These are phyloP conservation scores for Zelleria hepariella DNA, from an alignment of 2,888 invertebrate genomes.

Conservation along the genomic window DNA sequence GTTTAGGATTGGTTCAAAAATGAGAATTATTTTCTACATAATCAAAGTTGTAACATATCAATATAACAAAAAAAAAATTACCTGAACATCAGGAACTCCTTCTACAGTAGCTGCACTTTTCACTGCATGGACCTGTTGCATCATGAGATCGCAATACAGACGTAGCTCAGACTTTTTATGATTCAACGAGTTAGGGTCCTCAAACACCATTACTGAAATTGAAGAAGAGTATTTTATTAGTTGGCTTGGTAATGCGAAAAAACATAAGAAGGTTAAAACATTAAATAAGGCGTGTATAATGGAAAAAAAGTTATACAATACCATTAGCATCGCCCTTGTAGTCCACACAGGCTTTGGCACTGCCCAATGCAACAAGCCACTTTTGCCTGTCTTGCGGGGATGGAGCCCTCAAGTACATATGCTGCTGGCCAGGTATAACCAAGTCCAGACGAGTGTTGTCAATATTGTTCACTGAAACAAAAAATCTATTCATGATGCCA, in stretches of 20 bases:
- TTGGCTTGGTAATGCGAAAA: too few relatives aligned
- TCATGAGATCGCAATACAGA: slow-evolving; percentile 84
- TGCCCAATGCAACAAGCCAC: slow-evolving; percentile 86
- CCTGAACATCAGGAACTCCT: slow-evolving; percentile 73
- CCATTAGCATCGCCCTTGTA: slow-evolving; percentile 32
- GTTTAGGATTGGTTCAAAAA: too few relatives aligned
- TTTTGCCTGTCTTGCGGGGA: slow-evolving; percentile 84
- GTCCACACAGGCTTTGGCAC: slow-evolving; percentile 81
- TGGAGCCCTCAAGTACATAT: slow-evolving; percentile 83
- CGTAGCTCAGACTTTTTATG: slow-evolving; percentile 83
- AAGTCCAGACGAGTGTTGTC: slow-evolving; percentile 82
- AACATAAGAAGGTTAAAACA: too few relatives aligned
- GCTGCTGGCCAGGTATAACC: slow-evolving; percentile 86
- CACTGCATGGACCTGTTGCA: slow-evolving; percentile 86
- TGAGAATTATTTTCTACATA: too few relatives aligned
- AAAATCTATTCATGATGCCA: not conserved
- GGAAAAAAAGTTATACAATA: too few relatives aligned
- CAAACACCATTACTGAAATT: slow-evolving; percentile 42
- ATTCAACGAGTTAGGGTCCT: slow-evolving; percentile 74
- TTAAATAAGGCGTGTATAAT: too few relatives aligned
- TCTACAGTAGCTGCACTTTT: slow-evolving; percentile 75
- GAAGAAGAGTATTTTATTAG: slow-evolving; percentile 5
- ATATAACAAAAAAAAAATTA: slow-evolving; percentile 31
- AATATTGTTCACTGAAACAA: slow-evolving; percentile 75
- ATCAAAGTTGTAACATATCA: too few relatives aligned